These are phyloP conservation scores for Octomys mimax DNA, from an alignment of 2,797 vertebrate genomes.

Conservation along the genomic window DNA sequence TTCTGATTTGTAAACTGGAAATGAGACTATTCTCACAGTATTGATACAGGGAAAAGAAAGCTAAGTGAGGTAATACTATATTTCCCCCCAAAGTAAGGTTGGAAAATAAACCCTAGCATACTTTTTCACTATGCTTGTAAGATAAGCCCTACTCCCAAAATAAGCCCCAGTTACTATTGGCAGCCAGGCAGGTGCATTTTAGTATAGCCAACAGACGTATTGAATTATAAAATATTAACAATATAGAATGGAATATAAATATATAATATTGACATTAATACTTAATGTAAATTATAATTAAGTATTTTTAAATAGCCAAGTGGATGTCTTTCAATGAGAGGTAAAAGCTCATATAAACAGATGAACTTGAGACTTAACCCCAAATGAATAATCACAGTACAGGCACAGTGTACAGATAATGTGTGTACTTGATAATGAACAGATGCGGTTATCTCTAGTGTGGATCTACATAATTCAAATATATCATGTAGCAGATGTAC, in stretches of 20 bases:
- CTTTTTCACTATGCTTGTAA: neutral
- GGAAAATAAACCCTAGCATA: neutral
- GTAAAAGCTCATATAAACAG: neutral
- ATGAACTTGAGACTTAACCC: neutral
- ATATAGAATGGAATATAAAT: neutral
- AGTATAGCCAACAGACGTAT: neutral
- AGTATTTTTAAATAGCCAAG: neutral
- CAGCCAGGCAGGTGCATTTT: neutral
- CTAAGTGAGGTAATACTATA: neutral
- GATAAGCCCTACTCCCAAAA: neutral
- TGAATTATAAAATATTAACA: neutral
- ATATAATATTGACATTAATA: neutral
- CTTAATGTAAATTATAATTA: neutral
- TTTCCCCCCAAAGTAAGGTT: neutral
- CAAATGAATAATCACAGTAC: neutral
- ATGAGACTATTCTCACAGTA: slow-evolving; percentile 20
- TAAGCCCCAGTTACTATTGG: neutral
- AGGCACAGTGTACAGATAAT: neutral
- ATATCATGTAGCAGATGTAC: neutral
- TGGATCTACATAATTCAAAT: neutral
- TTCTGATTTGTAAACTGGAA: slow-evolving; percentile 4
- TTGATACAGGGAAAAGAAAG: neutral
- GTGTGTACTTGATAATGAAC: neutral
- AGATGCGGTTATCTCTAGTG: neutral
- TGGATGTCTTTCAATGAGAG: neutral